Base-by-base conservation (phyloP, 2,888 invertebrate genomes). In the Caenorhabditis sulstoni region DNA sequence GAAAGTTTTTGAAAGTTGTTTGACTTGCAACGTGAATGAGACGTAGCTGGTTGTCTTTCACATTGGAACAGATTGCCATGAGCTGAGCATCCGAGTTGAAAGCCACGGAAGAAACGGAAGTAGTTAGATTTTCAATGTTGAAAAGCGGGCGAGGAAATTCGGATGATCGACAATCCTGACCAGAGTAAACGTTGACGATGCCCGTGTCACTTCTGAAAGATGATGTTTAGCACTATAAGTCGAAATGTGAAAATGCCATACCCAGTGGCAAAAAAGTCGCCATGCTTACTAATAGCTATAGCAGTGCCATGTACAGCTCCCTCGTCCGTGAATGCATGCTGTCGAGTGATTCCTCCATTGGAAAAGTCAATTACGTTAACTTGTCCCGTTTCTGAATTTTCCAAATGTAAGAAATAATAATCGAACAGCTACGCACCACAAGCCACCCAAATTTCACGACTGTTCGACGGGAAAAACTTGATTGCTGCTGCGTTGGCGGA, bases 121-220 rank as follows among this genome's bases (percentile, higher is more conserved):
- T 83, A 3, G 74, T 55, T 20, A 83, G 66, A 23, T 77, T 76
- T 49, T 66, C 61, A 18, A 78, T 59, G 20, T 68, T 76, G 58
- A 79, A 80, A 7, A 81, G 49, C 3, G 83, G 81, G 3, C 45
- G 68, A 18, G 83, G 83, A 20, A 52, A 45, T 7, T 55, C 8
- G 3, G 74, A 64, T 2, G 44, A 18, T n/a, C 75, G 74, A 11
- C 78, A 80, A 0, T 62, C 53, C 3, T 16, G n/a, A 0, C 70
- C 49, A 9, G 79, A 66, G 50, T 83, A 83, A 20, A 83, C 75
- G 47, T 83, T 83, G 11, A 83, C 83, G 45, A 83, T 78, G 47
- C 83, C 83, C 7, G 83, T 80, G 55, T 83, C 77, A 2, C 79
- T 75, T 79, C 83, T 83, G 64, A n/a, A n/a, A n/a, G n/a, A n/a